Base-by-base conservation (phyloP, 2,797 vertebrate genomes). In the Acrossocheilus fasciatus region DNA sequence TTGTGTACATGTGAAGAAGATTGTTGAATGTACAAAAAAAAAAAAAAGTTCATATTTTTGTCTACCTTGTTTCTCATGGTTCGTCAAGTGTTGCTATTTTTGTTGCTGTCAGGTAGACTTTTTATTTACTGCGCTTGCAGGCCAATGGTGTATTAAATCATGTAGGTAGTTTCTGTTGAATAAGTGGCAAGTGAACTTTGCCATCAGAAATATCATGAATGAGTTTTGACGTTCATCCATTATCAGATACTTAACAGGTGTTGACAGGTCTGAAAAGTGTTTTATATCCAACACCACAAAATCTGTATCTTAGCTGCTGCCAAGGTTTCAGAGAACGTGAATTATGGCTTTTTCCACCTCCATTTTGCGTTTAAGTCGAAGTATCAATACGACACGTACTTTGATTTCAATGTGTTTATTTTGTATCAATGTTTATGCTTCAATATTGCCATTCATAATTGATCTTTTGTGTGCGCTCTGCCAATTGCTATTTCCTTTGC, bases 21-120 rank as follows among this genome's bases (percentile, higher is more conserved):
- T 87, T 62, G 87, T 70, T 82, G 86, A 89, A 89, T 87, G 87
- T 87, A 81, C 41, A 86, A 84, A 59, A 47, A 85, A 43, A 85
- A 43, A 41, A 43, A 66, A 39, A 34, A 20, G 34, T 69, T 69
- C 66, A 20, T 69, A 36, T 84, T 82, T 69, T 85, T 66, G 77
- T 88, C 9, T 59, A 23, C 45, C 50, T 76, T 68, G 66, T 69
- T 77, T 39, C 17, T 43, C 73, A 77, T 81, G 70, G 18, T 88
- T 78, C 68, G 43, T 77, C 8, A 54, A 82, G 81, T 82, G 68
- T 72, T 68, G 9, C 12, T 68, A 41, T 84, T 4, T 3, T 36
- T 82, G 50, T 72, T 84, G 62, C 39, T 2, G 34, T 78, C 47
- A 14, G 59, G 59, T 77, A 45, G n/a, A 57, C 12, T 74, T 64